Evolutionary conservation across 2,888 invertebrate genomes (phyloP).

Genomic region (Amiota mariae): DNA sequence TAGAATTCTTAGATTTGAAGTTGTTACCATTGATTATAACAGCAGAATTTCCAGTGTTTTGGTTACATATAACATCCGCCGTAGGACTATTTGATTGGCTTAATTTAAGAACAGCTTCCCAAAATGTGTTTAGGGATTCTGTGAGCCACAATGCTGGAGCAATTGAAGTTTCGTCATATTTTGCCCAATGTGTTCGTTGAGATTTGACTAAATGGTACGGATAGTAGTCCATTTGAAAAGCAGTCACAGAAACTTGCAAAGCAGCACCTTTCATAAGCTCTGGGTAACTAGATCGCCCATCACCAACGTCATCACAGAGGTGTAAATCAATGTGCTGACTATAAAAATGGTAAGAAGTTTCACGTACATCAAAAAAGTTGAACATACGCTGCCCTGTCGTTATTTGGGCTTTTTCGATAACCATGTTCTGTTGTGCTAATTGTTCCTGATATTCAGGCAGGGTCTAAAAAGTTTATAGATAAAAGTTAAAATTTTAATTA

Average conservation of each 20-base stretch:
- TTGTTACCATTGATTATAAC: constrained; percentile 63
- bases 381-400: constrained; percentile 79
- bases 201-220: constrained; percentile 95
- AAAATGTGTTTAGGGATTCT: constrained; percentile 86
- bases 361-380: constrained; percentile 91
- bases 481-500: constrained; percentile 3
- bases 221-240: constrained; percentile 93
- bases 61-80: constrained; percentile 71
- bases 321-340: constrained; percentile 96
- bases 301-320: constrained; percentile 94
- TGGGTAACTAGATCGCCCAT: constrained; percentile 88
- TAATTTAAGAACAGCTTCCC: constrained; percentile 83
- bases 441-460: constrained; percentile 85
- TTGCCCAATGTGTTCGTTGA: constrained; percentile 92
- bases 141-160: constrained; percentile 91
- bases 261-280: constrained; percentile 92
- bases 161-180: constrained; percentile 84
- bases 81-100: constrained; percentile 78
- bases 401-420: constrained; percentile 68
- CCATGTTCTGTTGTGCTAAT: constrained; percentile 75
- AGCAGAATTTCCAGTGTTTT: constrained; percentile 69
- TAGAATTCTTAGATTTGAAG: constrained; percentile 54
- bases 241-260: constrained; percentile 90
- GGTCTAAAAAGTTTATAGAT: constrained; percentile 68
- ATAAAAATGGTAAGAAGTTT: constrained; percentile 97